A percentile compares a stretch with the other conserved stretches of the same genome.
These are phyloP conservation scores for Thereuonema tuberculata DNA, from an alignment of 1,140 invertebrate genomes.

Conservation along the genomic window DNA sequence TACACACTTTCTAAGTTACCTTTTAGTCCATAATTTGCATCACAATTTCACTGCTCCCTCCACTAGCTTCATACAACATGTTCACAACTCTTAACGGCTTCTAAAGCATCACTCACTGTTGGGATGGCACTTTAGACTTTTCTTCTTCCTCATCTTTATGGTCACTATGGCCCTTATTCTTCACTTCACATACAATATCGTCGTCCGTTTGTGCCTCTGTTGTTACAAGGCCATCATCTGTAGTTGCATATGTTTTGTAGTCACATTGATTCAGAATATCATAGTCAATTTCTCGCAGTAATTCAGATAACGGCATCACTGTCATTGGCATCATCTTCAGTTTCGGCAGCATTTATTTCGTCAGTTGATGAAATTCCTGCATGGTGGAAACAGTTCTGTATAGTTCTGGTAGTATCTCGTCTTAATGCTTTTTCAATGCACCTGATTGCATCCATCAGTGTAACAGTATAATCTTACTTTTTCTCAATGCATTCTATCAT, in stretches of 20 bases:
- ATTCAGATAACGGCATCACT: slow-evolving; percentile 1
- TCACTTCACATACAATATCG: slow-evolving; percentile 1
- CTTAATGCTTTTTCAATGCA: slow-evolving; percentile 7
- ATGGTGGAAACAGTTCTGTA: slow-evolving; percentile 12
- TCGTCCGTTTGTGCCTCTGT: slow-evolving; percentile 2
- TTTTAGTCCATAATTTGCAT: not conserved
- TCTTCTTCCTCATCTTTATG: slow-evolving; percentile 3
- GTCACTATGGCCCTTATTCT: not conserved
- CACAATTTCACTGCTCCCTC: not conserved
- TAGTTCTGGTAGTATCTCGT: not conserved
- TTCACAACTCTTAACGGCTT: not conserved
- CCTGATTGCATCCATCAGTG: slow-evolving; percentile 11
- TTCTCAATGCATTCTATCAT: not conserved
- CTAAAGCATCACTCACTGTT: not conserved
- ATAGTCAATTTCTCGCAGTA: not conserved
- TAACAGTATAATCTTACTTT: not conserved
- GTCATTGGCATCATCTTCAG: not conserved
- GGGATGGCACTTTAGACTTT: not conserved
- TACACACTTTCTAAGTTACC: not conserved
- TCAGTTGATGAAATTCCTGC: not conserved
- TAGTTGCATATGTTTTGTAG: not conserved
- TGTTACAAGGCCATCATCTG: not conserved
- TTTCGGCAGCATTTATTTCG: not conserved
- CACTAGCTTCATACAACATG: not conserved
- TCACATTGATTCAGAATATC: not conserved